These are phyloP conservation scores for Eledona agricola DNA, from an alignment of 2,888 invertebrate genomes.

Conservation along the genomic window DNA sequence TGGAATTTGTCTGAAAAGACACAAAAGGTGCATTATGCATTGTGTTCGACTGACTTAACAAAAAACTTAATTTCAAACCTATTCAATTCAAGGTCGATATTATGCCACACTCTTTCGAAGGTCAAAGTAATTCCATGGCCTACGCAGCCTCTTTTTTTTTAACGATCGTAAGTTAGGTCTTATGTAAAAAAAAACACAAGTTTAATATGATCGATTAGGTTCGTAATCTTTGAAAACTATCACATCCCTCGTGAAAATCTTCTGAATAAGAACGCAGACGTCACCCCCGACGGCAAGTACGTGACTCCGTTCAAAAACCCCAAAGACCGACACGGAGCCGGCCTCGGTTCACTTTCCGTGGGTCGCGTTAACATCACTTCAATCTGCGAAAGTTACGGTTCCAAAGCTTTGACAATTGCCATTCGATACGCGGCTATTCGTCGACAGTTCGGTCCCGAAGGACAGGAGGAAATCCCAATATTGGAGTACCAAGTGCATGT, in stretches of 20 bases:
- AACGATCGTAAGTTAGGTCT: too few species aligned
- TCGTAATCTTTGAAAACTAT: constrained; percentile 81
- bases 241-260: constrained; percentile 81
- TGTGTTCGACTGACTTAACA: too few species aligned
- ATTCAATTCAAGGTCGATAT: too few species aligned
- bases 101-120: too few species aligned
- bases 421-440: constrained; percentile 86
- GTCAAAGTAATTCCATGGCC: too few species aligned
- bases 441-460: constrained; percentile 85
- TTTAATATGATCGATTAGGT: too few species aligned
- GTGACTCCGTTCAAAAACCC: constrained; percentile 81
- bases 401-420: constrained; percentile 83
- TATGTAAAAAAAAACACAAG: too few species aligned
- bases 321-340: constrained; percentile 84
- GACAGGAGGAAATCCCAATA: constrained; percentile 79
- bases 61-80: too few species aligned
- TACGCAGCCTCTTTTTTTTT: too few species aligned
- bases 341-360: constrained; percentile 82
- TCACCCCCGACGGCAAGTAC: constrained; percentile 85
- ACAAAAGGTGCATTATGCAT: too few species aligned
- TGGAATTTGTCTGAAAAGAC: too few species aligned
- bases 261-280: constrained; percentile 86
- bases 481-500: constrained; percentile 92
- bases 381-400: constrained; percentile 70
- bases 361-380: constrained; percentile 82